Evolutionary conservation across 23 tunicate species (phyloP), one percentile per base, ranked within the genome.

Genomic region (Trididemnum miniatum): DNA sequence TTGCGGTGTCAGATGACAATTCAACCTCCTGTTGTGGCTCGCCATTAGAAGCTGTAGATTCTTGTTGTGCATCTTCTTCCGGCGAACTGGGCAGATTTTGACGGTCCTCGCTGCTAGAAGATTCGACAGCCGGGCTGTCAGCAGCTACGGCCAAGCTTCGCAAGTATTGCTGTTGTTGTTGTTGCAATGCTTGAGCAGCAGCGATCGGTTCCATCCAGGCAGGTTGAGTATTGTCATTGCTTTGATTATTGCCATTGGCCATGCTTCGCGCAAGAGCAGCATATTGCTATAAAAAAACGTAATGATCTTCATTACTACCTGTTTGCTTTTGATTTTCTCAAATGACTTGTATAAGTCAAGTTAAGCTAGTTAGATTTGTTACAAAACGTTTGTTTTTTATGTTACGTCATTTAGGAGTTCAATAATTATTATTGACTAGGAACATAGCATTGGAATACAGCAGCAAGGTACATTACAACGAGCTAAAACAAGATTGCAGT

Each of bases 181-280:
- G 86, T 2, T 71, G 62, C 38, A 67, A 26, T 9, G 57, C 28
- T 22, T 67, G 59, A 5, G 84, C 84, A 24, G 87, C 80, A 9
- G 49, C 71, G 22, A 51, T 74, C 25, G 60, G 34, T 1, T 69
- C 51, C 50, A 69, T 72, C 79, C 49, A 67, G 7, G 26, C 25
- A 37, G 38, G 75, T 5, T 9, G 7, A 3, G n/a, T 12, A 32
- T 62, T 62, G 28, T 18, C 5, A 12, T 24, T 26, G 29, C 24
- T 34, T 20, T 63, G 40, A 7, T 35, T 28, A 35, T 35, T 59
- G 0, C 81, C 71, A 36, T 72, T 57, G 51, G 37, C 62, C 35
- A 83, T 29, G 2, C 79, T 79, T 60, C 60, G 87, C 12, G 87
- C 87, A 7, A 83, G 59, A 26, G 87, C 87, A 12, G 80, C 80